phyloP scores from a whole-genome alignment of 1,140 invertebrate genomes.

The Caenorhabditis brenneri region DNA sequence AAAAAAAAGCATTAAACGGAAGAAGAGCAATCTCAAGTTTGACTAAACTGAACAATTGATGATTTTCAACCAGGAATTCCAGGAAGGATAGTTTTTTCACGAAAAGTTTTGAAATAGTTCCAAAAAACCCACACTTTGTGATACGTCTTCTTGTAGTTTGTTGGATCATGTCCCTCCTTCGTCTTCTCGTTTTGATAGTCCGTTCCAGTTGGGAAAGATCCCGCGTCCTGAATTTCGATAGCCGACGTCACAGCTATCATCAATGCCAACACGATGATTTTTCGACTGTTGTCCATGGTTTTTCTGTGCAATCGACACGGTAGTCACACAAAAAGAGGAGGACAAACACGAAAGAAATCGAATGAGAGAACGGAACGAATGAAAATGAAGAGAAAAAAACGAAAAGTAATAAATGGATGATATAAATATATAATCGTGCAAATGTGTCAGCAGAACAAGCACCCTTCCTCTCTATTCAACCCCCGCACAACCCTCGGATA shows the following conservation, averaged over 20 bases:
- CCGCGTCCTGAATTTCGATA: background rate
- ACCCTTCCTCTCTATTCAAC: background rate
- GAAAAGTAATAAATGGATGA: slow-evolving; percentile 27
- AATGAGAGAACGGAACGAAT: background rate
- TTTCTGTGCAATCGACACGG: background rate
- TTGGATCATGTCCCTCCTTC: background rate
- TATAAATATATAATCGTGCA: slow-evolving; percentile 28
- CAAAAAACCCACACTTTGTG: slow-evolving; percentile 16
- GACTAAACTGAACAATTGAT: no score
- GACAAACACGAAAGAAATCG: background rate
- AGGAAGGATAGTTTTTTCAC: no score
- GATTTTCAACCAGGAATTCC: no score
- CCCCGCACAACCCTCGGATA: background rate
- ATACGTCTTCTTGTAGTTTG: slow-evolving; percentile 28
- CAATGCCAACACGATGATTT: slow-evolving; percentile 5
- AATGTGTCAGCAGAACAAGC: background rate
- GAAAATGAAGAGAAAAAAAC: background rate
- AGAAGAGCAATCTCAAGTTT: no score
- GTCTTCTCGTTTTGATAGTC: slow-evolving; percentile 17
- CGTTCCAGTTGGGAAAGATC: background rate
- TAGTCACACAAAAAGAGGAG: background rate
- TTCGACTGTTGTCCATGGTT: slow-evolving; percentile 11
- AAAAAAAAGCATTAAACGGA: no score
- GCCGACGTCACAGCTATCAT: background rate
- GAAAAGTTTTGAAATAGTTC: no score